These are phyloP conservation scores for Leptinotarsa tumamoca DNA, from an alignment of 2,888 invertebrate species.

Conservation along the genomic window DNA sequence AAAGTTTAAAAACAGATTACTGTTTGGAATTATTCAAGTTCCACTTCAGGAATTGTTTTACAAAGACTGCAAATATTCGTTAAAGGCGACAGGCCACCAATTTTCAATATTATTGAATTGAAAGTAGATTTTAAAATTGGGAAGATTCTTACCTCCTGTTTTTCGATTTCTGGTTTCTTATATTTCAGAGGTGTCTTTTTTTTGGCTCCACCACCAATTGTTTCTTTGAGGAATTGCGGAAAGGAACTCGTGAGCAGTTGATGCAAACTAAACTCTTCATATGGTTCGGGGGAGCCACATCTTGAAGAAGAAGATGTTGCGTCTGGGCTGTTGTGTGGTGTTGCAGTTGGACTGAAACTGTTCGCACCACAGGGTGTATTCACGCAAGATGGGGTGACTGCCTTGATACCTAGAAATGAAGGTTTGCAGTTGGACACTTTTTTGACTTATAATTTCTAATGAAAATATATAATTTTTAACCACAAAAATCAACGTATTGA, in stretches of 20 bases:
- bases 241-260: slow-evolving; percentile 74
- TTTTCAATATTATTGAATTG: too few relatives aligned
- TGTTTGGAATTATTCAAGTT: slow-evolving; percentile 2
- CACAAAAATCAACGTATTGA: too few relatives aligned
- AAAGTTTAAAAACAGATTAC: too few relatives aligned
- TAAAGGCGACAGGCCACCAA: too few relatives aligned
- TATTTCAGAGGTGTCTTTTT: slow-evolving; percentile 52
- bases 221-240: slow-evolving; percentile 75
- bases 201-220: slow-evolving; percentile 70
- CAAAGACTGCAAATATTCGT: too few relatives aligned
- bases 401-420: slow-evolving; percentile 71
- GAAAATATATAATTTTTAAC: too few relatives aligned
- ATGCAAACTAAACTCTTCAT: slow-evolving; percentile 64
- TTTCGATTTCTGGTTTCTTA: slow-evolving; percentile 41
- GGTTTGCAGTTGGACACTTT: background rate
- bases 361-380: slow-evolving; percentile 75
- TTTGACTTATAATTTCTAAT: too few relatives aligned
- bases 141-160: slow-evolving; percentile 53
- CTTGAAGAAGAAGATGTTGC: slow-evolving; percentile 71
- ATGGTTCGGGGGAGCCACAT: slow-evolving; percentile 71
- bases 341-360: slow-evolving; percentile 84
- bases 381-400: slow-evolving; percentile 76
- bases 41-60: background rate
- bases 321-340: slow-evolving; percentile 89
- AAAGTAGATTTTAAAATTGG: too few relatives aligned